phyloP scores from a whole-genome alignment of 2,888 invertebrate genomes.

The Machimus atricapillus region DNA sequence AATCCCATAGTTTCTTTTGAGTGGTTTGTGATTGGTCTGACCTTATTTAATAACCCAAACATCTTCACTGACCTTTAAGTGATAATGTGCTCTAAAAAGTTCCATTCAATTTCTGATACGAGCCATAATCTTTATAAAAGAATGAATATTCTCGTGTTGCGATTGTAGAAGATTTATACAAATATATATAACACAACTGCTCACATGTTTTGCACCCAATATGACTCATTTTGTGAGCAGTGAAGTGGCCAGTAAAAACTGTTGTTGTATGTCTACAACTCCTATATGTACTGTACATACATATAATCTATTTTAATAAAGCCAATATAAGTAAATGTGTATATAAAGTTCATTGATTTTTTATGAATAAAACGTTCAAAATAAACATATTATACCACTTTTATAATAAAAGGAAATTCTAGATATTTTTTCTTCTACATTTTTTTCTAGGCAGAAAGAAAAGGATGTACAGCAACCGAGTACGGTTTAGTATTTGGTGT shows the following conservation, averaged over 20 bases:
- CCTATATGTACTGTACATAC: no score
- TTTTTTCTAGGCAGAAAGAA: slow-evolving; percentile 70
- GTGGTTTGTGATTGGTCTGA: background rate
- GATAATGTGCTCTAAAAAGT: background rate
- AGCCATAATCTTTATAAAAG: background rate
- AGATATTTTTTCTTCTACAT: background rate
- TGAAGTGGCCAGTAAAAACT: background rate
- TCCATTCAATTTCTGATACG: background rate
- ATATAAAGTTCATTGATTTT: no score
- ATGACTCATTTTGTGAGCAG: background rate
- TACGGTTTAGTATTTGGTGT: slow-evolving; percentile 88
- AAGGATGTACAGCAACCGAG: slow-evolving; percentile 80
- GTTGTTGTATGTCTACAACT: background rate
- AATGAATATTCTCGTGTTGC: background rate
- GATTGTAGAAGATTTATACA: background rate
- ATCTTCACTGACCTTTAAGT: background rate
- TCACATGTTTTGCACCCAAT: background rate
- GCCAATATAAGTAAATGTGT: no score
- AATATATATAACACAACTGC: background rate
- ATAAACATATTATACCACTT: background rate
- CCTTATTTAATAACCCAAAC: background rate
- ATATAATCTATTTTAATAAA: no score
- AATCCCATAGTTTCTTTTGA: background rate
- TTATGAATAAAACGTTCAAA: background rate
- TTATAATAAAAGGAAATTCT: background rate